These are phyloP conservation scores for Nerophis ophidion DNA, from an alignment of 2,113 vertebrate species.

Conservation along the genomic window DNA sequence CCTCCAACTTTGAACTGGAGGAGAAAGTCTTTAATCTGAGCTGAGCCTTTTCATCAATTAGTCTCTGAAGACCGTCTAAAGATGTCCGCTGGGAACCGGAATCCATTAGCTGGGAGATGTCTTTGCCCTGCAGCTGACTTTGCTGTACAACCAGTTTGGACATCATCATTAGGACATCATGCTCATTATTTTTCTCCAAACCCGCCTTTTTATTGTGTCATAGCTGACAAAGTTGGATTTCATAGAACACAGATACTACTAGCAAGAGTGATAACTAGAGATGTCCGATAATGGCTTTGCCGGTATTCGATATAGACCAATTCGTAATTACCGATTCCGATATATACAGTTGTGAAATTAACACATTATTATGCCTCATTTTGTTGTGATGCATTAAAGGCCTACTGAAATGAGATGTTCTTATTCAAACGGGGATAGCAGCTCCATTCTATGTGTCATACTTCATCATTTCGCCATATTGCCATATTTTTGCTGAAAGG, in stretches of 20 bases:
- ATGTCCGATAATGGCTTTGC: no score
- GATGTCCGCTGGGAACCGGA: conserved; percentile 11
- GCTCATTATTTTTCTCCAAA: conserved; percentile 17
- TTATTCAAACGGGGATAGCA: no score
- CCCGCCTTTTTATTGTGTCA: neutral
- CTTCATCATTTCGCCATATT: no score
- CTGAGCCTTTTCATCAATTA: conserved; percentile 33
- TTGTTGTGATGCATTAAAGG: no score
- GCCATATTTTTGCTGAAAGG: no score
- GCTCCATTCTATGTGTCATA: no score
- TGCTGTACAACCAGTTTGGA: conserved; percentile 15
- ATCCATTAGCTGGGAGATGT: conserved; percentile 33
- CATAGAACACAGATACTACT: neutral
- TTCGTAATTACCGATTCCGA: no score
- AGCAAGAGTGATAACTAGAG: neutral
- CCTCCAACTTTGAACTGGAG: conserved; percentile 15
- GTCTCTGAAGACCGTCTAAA: conserved; percentile 20
- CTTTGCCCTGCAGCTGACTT: conserved; percentile 28
- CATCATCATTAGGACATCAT: conserved; percentile 29
- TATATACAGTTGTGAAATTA: no score
- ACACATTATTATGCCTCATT: no score
- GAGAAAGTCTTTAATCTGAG: conserved; percentile 22
- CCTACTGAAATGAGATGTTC: no score
- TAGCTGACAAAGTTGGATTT: neutral
- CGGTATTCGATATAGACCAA: no score